Base-by-base conservation (phyloP, 2,113 vertebrate genomes). In the Lamprotornis superbus region DNA sequence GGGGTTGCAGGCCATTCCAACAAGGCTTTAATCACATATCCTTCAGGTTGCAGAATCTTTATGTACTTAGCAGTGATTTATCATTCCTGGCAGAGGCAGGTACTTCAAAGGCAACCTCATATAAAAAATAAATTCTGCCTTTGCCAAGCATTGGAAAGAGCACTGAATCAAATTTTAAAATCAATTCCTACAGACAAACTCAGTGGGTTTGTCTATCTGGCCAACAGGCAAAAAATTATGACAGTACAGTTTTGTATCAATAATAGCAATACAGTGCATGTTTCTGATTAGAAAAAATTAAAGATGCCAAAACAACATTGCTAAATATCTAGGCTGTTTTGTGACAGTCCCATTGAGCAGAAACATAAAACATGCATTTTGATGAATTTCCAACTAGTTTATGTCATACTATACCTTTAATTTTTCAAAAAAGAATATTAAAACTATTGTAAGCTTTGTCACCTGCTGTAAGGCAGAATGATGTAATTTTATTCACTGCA, bases 401-500 rank as follows among this genome's bases (percentile, higher is more conserved):
- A 85, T 92, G 93, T 75, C 56, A 95, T 84, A 94, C 87, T 92
- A 89, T 93, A 88, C 11, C 95, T 93, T 95, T 97, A 94, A 90
- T 97, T 96, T 96, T 96, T 94, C 83, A 92, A 96, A 81, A 97
- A 97, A 97, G 94, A 91, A 95, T 96, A 97, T 97, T 96, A 97
- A 98, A 97, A 97, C 94, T 97, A 90, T 95, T 96, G 93, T 97
- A 96, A 97, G 96, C 95, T 97, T 95, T 97, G 94, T 97, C 96
- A 97, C 94, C 95, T 98, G 95, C 88, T 96, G 64, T 97, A 97
- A 98, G 94, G 98, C 97, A 98, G 97, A 97, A 94, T 96, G 97
- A 97, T 97, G 93, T 93, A 87, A 91, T 97, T 98, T 98, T 97
- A 98, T 98, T 98, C 96, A 97, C 96, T 97, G 98, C 97, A 97